These are phyloP conservation scores for Chunga burmeisteri DNA, from an alignment of 2,113 vertebrate species.

Conservation along the genomic window DNA sequence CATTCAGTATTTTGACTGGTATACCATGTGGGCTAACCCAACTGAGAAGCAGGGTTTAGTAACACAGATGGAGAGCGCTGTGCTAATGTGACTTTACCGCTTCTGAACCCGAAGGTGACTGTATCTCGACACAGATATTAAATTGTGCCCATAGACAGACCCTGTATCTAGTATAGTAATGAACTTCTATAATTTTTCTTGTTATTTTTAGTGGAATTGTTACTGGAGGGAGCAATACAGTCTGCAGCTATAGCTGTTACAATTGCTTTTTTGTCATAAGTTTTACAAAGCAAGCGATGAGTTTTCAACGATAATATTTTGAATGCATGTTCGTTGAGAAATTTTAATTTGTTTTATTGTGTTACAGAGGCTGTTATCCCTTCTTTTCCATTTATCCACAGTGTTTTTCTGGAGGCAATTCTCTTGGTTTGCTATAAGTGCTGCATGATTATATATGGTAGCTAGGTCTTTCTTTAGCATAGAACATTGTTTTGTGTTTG, in stretches of 20 bases:
- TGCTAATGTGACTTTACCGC: not conserved
- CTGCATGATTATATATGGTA: slow-evolving; percentile 18
- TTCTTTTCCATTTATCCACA: slow-evolving; percentile 19
- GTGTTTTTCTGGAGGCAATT: slow-evolving; percentile 29
- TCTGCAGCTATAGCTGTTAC: not conserved
- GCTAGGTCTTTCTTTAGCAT: slow-evolving; percentile 10
- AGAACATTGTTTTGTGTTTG: slow-evolving; percentile 28
- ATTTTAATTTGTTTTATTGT: slow-evolving; percentile 48
- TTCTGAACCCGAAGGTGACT: not conserved
- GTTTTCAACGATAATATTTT: slow-evolving; percentile 25
- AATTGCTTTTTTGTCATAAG: not conserved
- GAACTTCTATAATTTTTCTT: not conserved
- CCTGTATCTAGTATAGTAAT: not conserved
- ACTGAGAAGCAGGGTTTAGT: not conserved
- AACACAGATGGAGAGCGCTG: not conserved
- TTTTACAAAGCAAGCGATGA: not conserved
- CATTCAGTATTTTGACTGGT: not conserved
- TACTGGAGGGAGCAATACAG: slow-evolving; percentile 12
- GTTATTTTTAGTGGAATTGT: slow-evolving; percentile 1
- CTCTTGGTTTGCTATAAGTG: not conserved
- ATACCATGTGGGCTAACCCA: not conserved
- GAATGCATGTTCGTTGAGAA: slow-evolving; percentile 19
- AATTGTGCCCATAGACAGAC: not conserved
- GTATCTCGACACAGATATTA: not conserved
- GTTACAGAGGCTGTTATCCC: slow-evolving; percentile 4